phyloP scores from a whole-genome alignment of 1,140 invertebrate species.

The Drosophila mauritiana region DNA sequence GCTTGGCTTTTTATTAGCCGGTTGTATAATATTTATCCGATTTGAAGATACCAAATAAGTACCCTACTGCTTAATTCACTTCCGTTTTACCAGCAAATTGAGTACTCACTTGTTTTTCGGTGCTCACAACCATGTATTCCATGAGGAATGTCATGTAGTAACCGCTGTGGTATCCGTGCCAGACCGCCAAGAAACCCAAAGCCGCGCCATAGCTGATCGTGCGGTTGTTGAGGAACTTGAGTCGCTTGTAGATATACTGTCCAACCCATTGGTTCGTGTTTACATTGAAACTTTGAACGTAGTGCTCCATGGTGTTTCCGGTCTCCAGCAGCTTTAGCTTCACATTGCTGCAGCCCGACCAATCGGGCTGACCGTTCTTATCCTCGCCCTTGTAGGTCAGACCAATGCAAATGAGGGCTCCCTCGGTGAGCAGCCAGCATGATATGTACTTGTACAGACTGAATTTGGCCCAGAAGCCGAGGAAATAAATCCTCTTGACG shows the following conservation, averaged over 20 bases:
- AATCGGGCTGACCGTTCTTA: conserved; percentile 86
- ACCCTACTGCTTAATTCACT: no score
- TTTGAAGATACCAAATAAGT: not conserved
- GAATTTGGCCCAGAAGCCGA: conserved; percentile 94
- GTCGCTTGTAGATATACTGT: conserved; percentile 96
- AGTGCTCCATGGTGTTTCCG: conserved; percentile 92
- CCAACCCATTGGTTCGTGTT: conserved; percentile 97
- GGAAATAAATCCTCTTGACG: conserved; percentile 87
- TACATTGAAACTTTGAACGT: conserved; percentile 95
- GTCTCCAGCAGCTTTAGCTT: conserved; percentile 91
- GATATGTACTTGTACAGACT: conserved; percentile 95
- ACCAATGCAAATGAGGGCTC: conserved; percentile 89
- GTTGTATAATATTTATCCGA: not conserved
- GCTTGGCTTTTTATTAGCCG: not conserved
- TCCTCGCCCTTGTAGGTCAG: conserved; percentile 90
- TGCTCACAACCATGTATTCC: conserved; percentile 94
- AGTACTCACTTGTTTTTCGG: conserved; percentile 92
- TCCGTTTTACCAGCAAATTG: no score
- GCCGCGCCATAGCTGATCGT: conserved; percentile 93
- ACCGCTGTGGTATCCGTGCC: conserved; percentile 96
- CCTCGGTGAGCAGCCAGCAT: conserved; percentile 95
- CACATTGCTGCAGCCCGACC: conserved; percentile 95
- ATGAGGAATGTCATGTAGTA: conserved; percentile 97
- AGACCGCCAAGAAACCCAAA: conserved; percentile 94
- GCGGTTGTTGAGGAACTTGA: conserved; percentile 95